Conservation (phyloP, 2,113 vertebrate species). For the Oostethus manadensis region DNA sequence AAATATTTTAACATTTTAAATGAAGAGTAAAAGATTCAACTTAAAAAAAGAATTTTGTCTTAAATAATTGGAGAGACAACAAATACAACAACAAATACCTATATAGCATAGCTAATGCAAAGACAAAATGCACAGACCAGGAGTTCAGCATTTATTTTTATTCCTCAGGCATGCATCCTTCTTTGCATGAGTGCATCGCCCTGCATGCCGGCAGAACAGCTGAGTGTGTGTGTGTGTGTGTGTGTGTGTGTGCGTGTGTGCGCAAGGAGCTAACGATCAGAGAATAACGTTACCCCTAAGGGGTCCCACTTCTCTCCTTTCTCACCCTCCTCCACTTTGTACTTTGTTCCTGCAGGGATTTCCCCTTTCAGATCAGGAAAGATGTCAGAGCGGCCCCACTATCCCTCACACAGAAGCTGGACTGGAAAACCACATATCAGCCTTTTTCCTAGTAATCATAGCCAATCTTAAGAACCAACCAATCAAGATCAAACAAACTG, state of each 20-base stretch:
- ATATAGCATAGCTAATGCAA: conserved; percentile 18
- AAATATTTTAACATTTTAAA: not conserved
- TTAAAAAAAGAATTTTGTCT: conserved; percentile 4
- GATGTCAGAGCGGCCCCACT: conserved; percentile 59
- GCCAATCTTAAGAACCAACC: conserved; percentile 4
- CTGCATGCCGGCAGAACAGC: conserved; percentile 43
- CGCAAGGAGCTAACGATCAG: conserved; percentile 48
- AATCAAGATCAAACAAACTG: not conserved
- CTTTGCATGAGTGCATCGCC: conserved; percentile 62
- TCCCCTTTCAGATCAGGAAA: conserved; percentile 66
- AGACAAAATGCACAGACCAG: conserved; percentile 30
- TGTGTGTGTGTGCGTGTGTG: conserved; percentile 30
- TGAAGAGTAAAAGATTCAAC: not conserved
- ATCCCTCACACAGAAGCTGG: conserved; percentile 46
- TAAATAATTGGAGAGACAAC: conserved; percentile 17
- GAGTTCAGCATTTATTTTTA: conserved; percentile 51
- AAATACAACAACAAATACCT: conserved; percentile 16
- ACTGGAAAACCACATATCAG: conserved; percentile 37
- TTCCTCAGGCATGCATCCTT: conserved; percentile 50
- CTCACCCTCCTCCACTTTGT: conserved; percentile 46
- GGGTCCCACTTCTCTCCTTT: conserved; percentile 58
- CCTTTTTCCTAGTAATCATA: conserved; percentile 18
- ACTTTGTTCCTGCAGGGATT: conserved; percentile 60
- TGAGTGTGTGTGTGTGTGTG: conserved; percentile 38
- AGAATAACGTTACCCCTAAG: conserved; percentile 62